Percentiles rank a stretch among this genome's conserved stretches.
Conservation (phyloP, 2,113 vertebrate species). For the Hassar affinis region DNA sequence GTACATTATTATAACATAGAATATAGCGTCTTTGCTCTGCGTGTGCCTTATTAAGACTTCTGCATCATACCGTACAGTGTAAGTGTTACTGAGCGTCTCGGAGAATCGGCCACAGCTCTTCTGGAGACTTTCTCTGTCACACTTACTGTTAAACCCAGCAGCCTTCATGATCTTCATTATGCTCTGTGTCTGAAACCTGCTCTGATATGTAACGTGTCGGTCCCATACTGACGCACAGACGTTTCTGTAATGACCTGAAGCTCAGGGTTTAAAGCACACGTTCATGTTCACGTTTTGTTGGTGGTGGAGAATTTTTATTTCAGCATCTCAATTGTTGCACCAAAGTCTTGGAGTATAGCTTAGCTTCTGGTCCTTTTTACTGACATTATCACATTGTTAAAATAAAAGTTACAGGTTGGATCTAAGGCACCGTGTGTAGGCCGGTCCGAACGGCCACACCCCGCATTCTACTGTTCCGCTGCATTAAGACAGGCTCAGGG, state of each 20-base stretch:
- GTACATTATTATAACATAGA: too few relatives aligned
- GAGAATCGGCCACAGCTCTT: too few relatives aligned
- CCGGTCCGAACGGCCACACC: neutral
- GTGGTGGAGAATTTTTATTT: conserved; percentile 37
- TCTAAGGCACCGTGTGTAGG: neutral
- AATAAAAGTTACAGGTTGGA: neutral
- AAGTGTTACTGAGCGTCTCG: too few relatives aligned
- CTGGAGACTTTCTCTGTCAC: too few relatives aligned
- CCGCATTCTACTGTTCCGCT: neutral
- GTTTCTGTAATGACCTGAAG: neutral
- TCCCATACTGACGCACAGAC: too few relatives aligned
- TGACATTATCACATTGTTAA: neutral
- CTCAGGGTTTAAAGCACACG: neutral
- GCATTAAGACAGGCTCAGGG: neutral
- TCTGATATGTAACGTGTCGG: too few relatives aligned
- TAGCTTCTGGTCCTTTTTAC: conserved; percentile 22
- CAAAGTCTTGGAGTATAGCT: conserved; percentile 27
- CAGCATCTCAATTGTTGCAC: neutral
- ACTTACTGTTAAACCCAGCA: too few relatives aligned
- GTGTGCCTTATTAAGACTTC: too few relatives aligned
- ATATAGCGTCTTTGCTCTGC: too few relatives aligned
- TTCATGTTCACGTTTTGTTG: neutral
- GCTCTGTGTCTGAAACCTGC: too few relatives aligned
- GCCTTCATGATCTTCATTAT: too few relatives aligned
- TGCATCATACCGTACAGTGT: too few relatives aligned